Base-by-base conservation (phyloP, 2,888 invertebrate genomes). In the Drosophila mulleri region DNA sequence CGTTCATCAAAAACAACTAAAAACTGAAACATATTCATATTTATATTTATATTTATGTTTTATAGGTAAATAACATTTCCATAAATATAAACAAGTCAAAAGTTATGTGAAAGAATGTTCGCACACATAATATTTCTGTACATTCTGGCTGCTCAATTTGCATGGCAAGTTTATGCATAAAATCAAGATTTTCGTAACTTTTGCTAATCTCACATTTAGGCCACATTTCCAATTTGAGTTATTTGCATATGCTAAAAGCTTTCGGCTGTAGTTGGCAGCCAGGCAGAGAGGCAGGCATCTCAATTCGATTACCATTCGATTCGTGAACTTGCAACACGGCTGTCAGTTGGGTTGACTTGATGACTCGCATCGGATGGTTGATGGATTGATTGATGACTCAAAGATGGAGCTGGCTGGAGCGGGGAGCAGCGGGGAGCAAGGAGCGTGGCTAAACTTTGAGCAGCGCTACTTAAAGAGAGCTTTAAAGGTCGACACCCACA, bases 301-400 rank as follows among this genome's bases (percentile, higher is more conserved):
- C 83, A 52, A 61, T 78, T 88, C 72, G 86, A 86, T 83, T 86
- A 75, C 68, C 83, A 80, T 86, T 88, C 78, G 83, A 83, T 83
- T 85, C 86, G 72, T 85, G 85, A 85, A 69, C 83, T 88, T 72
- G 64, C 64, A 78, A 68, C 76, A 74, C 70, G 72, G 67, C 82
- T 84, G 88, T 83, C 83, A 85, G 77, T 73, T 66, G 29, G 68
- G 60, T 62, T 80, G 88, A 83, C 83, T 88, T 82, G 88, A 88
- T 83, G 83, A 88, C 88, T 88, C 65, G 82, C 70, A 82, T 82
- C 72, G 71, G 59, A 45, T 67, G 67, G 26, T 66, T 60, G 73
- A 67, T 64, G 41, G 76, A 68, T 85, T 88, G 84, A 84, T 83
- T 79, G 87, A 84, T 83, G 83, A 68, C 42, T 54, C 48, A 18